Percentiles rank a stretch among this genome's conserved stretches.
Evolutionary conservation across 2,888 invertebrate species (phyloP).

Genomic region (Carabus problematicus): DNA sequence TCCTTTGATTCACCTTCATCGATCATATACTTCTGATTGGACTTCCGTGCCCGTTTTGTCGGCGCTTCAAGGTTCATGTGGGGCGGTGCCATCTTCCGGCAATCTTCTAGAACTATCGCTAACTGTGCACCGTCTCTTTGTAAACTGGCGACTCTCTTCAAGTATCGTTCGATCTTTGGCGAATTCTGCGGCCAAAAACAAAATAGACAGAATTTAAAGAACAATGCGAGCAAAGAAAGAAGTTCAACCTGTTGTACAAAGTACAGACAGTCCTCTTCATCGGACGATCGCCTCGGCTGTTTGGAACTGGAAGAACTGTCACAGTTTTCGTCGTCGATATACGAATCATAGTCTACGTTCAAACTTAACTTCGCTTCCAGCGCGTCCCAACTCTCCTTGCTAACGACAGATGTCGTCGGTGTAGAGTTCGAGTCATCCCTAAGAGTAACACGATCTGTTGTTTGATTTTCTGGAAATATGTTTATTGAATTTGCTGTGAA

Average conservation of each 20-base stretch:
- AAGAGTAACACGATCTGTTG: not conserved
- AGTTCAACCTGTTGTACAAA: constrained; percentile 34
- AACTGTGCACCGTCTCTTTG: constrained; percentile 20
- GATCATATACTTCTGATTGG: constrained; percentile 41
- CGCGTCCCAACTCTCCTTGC: constrained; percentile 56
- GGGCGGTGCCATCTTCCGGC: not conserved
- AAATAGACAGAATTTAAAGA: not conserved
- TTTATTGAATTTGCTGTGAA: not conserved
- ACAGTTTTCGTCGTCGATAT: constrained; percentile 46
- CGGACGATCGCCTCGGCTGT: constrained; percentile 18
- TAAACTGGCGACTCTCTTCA: constrained; percentile 35
- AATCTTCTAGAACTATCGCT: not conserved
- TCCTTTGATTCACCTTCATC: constrained; percentile 15
- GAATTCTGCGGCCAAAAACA: constrained; percentile 16
- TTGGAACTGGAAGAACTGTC: constrained; percentile 14
- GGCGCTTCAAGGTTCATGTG: constrained; percentile 1
- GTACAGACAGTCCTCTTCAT: constrained; percentile 45
- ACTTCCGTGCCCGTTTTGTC: constrained; percentile 36
- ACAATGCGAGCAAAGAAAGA: not conserved
- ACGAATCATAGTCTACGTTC: constrained; percentile 51
- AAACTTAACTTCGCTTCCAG: constrained; percentile 56
- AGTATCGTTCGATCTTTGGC: constrained; percentile 42
- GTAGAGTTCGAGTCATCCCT: too few species aligned
- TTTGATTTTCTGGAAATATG: not conserved
- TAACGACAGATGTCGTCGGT: constrained; percentile 49